Evolutionary conservation across 2,113 vertebrate species (phyloP).

Genomic region (Silurus glanis): DNA sequence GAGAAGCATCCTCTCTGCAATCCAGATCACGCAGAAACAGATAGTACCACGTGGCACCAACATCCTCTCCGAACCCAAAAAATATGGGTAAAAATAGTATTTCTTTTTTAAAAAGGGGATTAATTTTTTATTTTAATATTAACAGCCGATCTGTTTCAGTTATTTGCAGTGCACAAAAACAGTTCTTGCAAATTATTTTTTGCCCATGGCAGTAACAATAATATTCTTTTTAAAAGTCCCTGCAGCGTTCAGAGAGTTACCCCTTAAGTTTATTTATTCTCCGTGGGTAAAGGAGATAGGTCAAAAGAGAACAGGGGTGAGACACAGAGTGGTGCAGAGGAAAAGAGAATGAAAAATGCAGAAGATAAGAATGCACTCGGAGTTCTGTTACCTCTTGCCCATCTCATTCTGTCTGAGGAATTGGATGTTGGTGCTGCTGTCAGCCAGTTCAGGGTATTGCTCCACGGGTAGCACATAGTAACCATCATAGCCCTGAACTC

Average conservation of each 20-base stretch:
- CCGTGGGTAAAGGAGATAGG: slow-evolving; percentile 82
- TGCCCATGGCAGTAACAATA: slow-evolving; percentile 76
- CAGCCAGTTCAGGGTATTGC: slow-evolving; percentile 98
- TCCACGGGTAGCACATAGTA: slow-evolving; percentile 97
- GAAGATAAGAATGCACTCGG: slow-evolving; percentile 46
- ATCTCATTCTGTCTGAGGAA: slow-evolving; percentile 99
- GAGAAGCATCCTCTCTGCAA: slow-evolving; percentile 32
- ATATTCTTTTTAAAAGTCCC: slow-evolving; percentile 83
- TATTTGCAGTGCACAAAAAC: slow-evolving; percentile 68
- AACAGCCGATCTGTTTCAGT: slow-evolving; percentile 65
- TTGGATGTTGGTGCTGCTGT: slow-evolving; percentile 99
- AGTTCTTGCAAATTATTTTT: slow-evolving; percentile 68
- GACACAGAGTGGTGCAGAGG: slow-evolving; percentile 42
- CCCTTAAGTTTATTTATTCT: slow-evolving; percentile 90
- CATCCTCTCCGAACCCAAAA: slow-evolving; percentile 84
- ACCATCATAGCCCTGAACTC: slow-evolving; percentile 96
- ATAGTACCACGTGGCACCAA: slow-evolving; percentile 58
- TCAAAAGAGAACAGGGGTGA: slow-evolving; percentile 53
- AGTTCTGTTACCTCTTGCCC: slow-evolving; percentile 99
- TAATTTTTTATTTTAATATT: slow-evolving; percentile 71
- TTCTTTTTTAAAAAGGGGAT: slow-evolving; percentile 88
- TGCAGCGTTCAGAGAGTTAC: slow-evolving; percentile 88
- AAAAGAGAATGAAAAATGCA: slow-evolving; percentile 43
- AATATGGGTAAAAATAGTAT: slow-evolving; percentile 94
- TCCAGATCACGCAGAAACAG: slow-evolving; percentile 21